These are phyloP conservation scores for Scopus umbretta DNA, from an alignment of 2,113 vertebrate species.

Conservation along the genomic window DNA sequence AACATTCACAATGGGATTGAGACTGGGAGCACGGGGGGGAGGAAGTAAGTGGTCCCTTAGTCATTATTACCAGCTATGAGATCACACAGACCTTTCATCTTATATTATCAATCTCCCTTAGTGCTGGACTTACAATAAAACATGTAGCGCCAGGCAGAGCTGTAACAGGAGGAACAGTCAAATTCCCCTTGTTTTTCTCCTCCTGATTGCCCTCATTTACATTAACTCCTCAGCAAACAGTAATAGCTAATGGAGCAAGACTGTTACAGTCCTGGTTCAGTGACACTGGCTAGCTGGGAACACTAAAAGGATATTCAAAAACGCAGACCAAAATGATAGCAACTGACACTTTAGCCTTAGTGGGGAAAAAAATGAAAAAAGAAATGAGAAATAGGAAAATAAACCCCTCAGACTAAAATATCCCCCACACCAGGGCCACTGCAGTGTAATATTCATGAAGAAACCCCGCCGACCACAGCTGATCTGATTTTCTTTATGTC, in stretches of 20 bases:
- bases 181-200: conserved; percentile 25
- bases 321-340: background rate
- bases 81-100: conserved; percentile 51
- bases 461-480: background rate
- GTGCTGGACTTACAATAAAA: background rate
- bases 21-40: background rate
- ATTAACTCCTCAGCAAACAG: conserved; percentile 18
- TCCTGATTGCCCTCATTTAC: conserved; percentile 2
- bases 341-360: background rate
- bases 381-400: background rate
- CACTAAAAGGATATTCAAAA: conserved; percentile 6
- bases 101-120: conserved; percentile 32
- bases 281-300: background rate
- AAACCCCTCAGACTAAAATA: background rate
- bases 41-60: conserved; percentile 4
- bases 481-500: background rate
- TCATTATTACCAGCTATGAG: conserved; percentile 29
- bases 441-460: background rate
- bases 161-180: conserved; percentile 2
- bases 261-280: conserved; percentile 5
- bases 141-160: background rate
- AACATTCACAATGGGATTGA: background rate
- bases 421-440: background rate
- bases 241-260: conserved; percentile 32
- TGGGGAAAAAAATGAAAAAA: background rate